phyloP scores from a whole-genome alignment of 2,797 vertebrate genomes.

The Galagoides demidoff region DNA sequence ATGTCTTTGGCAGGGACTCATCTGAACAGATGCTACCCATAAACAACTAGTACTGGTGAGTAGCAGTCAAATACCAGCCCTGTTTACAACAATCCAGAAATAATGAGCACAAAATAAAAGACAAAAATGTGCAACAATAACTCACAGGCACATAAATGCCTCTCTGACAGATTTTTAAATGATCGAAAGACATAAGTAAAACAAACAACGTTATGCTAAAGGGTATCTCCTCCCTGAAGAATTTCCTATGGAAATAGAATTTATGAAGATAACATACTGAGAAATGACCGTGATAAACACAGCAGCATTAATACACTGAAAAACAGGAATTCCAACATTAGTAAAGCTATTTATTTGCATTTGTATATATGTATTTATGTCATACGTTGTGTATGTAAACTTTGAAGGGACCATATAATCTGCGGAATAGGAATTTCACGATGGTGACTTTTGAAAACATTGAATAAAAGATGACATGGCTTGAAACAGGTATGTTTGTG shows the following conservation, averaged over 20 bases:
- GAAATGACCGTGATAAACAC: neutral
- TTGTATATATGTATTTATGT: neutral
- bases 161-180: neutral
- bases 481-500: neutral
- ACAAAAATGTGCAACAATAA: neutral
- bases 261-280: neutral
- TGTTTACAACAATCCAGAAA: neutral
- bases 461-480: neutral
- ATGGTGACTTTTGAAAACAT: slow-evolving; percentile 15
- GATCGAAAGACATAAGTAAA: neutral
- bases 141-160: neutral
- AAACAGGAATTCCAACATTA: neutral
- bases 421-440: neutral
- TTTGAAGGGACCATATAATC: neutral
- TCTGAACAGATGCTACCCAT: neutral
- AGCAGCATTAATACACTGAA: neutral
- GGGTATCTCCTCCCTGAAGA: neutral
- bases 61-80: neutral
- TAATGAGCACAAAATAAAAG: neutral
- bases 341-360: neutral
- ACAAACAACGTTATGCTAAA: neutral
- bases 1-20: neutral
- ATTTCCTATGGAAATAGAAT: neutral
- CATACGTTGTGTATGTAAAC: neutral
- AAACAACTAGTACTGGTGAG: neutral